Conservation (phyloP, 1,140 invertebrate species). For the Plodia interpunctella region DNA sequence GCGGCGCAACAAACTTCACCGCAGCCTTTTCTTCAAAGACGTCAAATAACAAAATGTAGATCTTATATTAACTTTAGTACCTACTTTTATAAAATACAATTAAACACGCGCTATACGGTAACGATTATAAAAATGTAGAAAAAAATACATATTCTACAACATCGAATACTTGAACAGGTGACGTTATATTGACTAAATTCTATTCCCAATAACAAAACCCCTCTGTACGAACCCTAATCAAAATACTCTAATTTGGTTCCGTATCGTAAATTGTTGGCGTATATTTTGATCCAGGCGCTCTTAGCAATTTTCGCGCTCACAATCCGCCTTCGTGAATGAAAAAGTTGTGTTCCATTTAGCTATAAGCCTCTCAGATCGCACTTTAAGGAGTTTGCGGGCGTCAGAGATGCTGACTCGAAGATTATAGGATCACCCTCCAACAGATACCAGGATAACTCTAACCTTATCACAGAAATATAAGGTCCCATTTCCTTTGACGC, state of each 20-base stretch:
- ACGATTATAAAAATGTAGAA: too few species aligned
- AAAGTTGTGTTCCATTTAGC: conserved; percentile 61
- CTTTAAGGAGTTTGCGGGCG: conserved; percentile 53
- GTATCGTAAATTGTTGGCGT: conserved; percentile 15
- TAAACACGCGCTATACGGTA: too few species aligned
- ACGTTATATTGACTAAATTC: too few species aligned
- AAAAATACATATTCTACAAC: too few species aligned
- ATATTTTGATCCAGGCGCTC: conserved; percentile 34
- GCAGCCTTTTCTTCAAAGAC: too few species aligned
- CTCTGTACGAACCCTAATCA: too few species aligned
- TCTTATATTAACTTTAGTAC: too few species aligned
- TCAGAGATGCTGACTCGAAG: conserved; percentile 54
- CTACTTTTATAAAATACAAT: too few species aligned
- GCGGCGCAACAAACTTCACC: too few species aligned
- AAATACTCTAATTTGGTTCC: conserved; percentile 13
- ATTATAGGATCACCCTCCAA: conserved; percentile 38
- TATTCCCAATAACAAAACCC: too few species aligned
- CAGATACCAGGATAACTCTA: conserved; percentile 20
- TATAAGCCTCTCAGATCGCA: conserved; percentile 49
- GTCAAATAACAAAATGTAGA: too few species aligned
- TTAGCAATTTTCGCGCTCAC: conserved; percentile 39
- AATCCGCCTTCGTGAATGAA: conserved; percentile 35
- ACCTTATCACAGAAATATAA: conserved; percentile 16
- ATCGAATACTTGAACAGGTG: too few species aligned
- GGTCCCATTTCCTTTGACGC: conserved; percentile 24